A percentile compares a stretch with the other conserved stretches of the same genome.
phyloP scores from a whole-genome alignment of 2,113 vertebrate species.

The Serilophus lunatus region DNA sequence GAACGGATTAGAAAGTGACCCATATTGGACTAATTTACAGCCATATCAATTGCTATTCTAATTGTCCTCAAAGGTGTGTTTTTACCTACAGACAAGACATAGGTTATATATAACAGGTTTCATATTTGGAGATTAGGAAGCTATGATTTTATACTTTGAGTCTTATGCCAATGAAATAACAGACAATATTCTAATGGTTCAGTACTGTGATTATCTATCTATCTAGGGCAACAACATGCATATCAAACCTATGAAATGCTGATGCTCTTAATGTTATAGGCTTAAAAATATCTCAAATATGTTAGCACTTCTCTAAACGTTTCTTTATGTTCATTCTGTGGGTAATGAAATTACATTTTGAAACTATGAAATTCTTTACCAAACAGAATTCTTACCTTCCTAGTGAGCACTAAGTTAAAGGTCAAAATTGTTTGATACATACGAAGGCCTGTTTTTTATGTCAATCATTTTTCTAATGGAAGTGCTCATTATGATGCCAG shows the following conservation, averaged over 20 bases:
- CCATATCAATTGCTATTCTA: neutral
- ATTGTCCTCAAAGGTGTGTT: neutral
- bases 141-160: neutral
- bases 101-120: neutral
- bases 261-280: neutral
- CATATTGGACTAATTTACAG: neutral
- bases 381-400: neutral
- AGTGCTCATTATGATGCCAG: neutral
- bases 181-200: neutral
- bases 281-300: neutral
- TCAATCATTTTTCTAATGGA: neutral
- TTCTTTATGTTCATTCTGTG: neutral
- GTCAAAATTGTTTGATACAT: neutral
- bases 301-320: neutral
- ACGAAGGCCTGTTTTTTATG: neutral
- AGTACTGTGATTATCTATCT: neutral
- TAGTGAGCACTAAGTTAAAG: neutral
- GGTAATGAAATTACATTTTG: neutral
- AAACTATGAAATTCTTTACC: neutral
- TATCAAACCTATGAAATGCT: neutral
- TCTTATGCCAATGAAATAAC: neutral
- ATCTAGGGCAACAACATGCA: neutral
- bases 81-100: neutral
- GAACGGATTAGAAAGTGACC: neutral
- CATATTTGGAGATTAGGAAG: neutral